A percentile compares a stretch with the other conserved stretches of the same genome.
Evolutionary conservation across 2,888 invertebrate genomes (phyloP).

Genomic region (Dorcus parallelipipedus): DNA sequence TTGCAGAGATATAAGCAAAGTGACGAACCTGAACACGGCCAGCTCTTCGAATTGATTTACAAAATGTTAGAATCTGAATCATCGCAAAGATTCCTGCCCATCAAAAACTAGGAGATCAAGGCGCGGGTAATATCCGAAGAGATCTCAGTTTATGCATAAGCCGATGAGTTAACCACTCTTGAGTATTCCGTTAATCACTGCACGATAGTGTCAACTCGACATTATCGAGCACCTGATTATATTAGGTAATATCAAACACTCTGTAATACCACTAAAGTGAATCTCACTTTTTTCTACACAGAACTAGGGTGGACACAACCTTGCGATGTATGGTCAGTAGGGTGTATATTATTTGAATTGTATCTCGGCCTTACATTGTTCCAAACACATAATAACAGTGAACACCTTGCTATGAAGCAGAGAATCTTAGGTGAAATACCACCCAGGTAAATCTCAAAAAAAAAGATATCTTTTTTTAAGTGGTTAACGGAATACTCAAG

Average conservation of each 20-base stretch:
- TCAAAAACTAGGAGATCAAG: conserved; percentile 65
- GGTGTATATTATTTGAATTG: conserved; percentile 98
- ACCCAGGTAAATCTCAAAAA: conserved; percentile 65
- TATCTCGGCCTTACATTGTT: conserved; percentile 97
- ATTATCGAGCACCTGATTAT: conserved; percentile 99
- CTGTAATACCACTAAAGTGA: neutral
- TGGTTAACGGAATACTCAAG: neutral
- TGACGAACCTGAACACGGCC: conserved; percentile 86
- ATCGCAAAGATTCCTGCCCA: conserved; percentile 76
- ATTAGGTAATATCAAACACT: conserved; percentile 60
- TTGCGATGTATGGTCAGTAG: conserved; percentile 99
- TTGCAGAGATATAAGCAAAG: conserved; percentile 83
- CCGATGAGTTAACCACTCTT: conserved; percentile 54
- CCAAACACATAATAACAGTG: conserved; percentile 99
- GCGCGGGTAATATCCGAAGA: conserved; percentile 54
- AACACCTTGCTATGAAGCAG: conserved; percentile 99
- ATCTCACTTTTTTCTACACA: conserved; percentile 44
- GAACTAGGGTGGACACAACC: conserved; percentile 99
- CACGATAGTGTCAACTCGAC: conserved; percentile 97
- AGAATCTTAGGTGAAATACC: conserved; percentile 95
- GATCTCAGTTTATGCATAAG: conserved; percentile 71
- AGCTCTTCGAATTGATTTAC: conserved; percentile 90
- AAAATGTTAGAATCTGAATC: conserved; percentile 98
- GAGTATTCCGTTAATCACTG: conserved; percentile 39
- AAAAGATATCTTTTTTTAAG: neutral